Conservation (phyloP, 2,113 vertebrate genomes). For the rat (Rattus norvegicus) region DNA sequence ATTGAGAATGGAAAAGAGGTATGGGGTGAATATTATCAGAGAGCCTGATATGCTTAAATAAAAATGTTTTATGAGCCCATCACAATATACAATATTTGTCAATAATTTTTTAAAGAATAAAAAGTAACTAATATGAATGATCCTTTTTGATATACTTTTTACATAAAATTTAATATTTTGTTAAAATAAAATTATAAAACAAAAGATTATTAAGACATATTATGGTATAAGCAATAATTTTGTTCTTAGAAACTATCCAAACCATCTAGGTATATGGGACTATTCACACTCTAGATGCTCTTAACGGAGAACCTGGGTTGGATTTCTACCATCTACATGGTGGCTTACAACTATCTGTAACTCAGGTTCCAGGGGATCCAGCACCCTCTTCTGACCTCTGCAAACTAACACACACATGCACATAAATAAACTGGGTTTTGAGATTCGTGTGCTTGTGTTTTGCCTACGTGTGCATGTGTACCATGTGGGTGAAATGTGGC, state of each 20-base stretch:
- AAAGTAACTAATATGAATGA: not conserved
- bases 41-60: not conserved
- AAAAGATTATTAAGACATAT: not conserved
- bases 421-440: not conserved
- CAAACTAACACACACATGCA: not conserved
- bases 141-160: not conserved
- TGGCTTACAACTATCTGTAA: not conserved
- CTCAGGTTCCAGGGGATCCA: not conserved
- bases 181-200: constrained; percentile 39
- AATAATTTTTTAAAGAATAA: not conserved
- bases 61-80: not conserved
- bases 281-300: no score
- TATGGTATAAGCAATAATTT: not conserved
- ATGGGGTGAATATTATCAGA: not conserved
- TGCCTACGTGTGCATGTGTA: not conserved
- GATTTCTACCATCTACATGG: not conserved
- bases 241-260: constrained; percentile 39
- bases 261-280: no score
- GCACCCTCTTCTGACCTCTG: not conserved
- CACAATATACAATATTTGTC: not conserved
- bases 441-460: not conserved
- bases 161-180: not conserved
- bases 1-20: not conserved
- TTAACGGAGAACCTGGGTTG: not conserved
- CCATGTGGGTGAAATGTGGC: not conserved